phyloP scores from a whole-genome alignment of 2,113 vertebrate genomes.

The Corydoras sp. region DNA sequence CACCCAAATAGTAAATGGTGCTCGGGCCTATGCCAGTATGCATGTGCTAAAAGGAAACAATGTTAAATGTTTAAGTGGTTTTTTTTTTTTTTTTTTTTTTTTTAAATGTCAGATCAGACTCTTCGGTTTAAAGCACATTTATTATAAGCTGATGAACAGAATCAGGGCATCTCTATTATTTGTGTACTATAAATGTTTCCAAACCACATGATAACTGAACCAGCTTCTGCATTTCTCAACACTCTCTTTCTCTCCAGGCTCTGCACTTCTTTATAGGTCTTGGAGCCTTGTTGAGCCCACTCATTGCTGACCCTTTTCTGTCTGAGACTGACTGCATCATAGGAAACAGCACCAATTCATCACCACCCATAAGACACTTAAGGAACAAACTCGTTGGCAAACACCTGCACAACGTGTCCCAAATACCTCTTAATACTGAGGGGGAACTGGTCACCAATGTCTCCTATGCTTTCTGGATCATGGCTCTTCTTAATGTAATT shows the following conservation, averaged over 20 bases:
- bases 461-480: slow-evolving; percentile 96
- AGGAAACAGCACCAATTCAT: slow-evolving; percentile 72
- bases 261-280: slow-evolving; percentile 93
- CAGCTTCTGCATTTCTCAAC: neutral
- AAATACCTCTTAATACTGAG: slow-evolving; percentile 61
- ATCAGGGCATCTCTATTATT: too few relatives aligned
- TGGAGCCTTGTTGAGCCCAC: slow-evolving; percentile 84
- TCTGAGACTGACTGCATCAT: slow-evolving; percentile 81
- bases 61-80: too few relatives aligned
- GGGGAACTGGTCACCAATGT: slow-evolving; percentile 69
- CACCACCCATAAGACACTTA: slow-evolving; percentile 67
- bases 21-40: too few relatives aligned
- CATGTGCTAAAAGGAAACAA: too few relatives aligned
- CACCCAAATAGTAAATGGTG: too few relatives aligned
- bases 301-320: slow-evolving; percentile 91
- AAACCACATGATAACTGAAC: too few relatives aligned
- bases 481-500: slow-evolving; percentile 93
- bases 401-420: slow-evolving; percentile 63
- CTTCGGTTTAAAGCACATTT: too few relatives aligned
- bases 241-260: slow-evolving; percentile 58
- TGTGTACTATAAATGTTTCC: too few relatives aligned
- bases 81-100: too few relatives aligned
- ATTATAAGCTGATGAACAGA: too few relatives aligned
- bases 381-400: slow-evolving; percentile 66
- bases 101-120: too few relatives aligned